Evolutionary conservation across 2,113 vertebrate species (phyloP), one percentile per base, ranked within the genome.

Genomic region (Daphoenositta chrysoptera): DNA sequence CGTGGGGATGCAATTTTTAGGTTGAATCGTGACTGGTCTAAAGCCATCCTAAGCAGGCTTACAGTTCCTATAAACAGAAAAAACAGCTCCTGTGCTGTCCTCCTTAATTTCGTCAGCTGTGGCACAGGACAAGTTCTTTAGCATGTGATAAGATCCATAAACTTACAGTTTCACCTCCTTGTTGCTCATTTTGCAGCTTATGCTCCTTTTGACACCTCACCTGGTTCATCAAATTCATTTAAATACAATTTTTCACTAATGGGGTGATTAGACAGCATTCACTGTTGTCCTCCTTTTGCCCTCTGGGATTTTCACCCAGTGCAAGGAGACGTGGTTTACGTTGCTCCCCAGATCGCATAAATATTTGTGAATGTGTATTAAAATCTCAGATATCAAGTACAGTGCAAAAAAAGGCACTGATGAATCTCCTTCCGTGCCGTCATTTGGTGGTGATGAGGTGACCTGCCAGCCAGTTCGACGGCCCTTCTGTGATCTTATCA

Each of bases 371-470:
- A 26, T 8, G 26, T 20, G 48, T 50, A 15, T 75, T 82, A 30
- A 60, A 84, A 83, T 57, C 75, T 84, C 20, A 2, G 23, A 17
- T 85, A 47, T 61, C 54, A 28, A 90, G 39, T 54, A 4, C 15
- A 42, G 33, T 11, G 22, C 11, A 33, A 63, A 91, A 79, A 1
- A 39, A 75, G 37, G 35, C 48, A 24, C 45, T 94, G 40, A 20
- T 69, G 60, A 47, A 61, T 91, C 40, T 89, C 39, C 56, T 73
- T 60, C 78, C 0, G 0, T 56, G 71, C 44, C 90, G 79, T 86
- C 83, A 63, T 90, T 94, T 88, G 60, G 79, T 60, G 87, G 23
- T 68, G 82, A n/a, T 90, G 84, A 83, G 88, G 68, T 95, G 76
- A 90, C 86, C 91, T 83, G 83, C 68, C 80, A 90, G 83, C 35